A percentile compares a stretch with the other conserved stretches of the same genome.
Conservation (phyloP, 2,888 invertebrate genomes). For the Caenorhabditis sinica region DNA sequence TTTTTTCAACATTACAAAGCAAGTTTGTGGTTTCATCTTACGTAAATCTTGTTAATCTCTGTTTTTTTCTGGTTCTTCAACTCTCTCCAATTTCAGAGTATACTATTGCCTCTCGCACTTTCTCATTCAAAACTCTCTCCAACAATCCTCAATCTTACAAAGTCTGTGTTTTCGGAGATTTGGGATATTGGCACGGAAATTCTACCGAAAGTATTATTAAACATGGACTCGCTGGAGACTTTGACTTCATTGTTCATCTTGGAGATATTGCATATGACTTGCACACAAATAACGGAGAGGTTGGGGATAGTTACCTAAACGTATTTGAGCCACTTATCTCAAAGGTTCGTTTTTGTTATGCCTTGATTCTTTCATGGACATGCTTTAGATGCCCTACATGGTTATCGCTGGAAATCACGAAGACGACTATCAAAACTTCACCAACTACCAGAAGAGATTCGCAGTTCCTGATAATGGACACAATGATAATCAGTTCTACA, state of each 20-base stretch:
- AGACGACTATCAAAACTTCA: slow-evolving; percentile 90
- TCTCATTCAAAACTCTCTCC: slow-evolving; percentile 88
- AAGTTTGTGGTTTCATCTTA: not conserved
- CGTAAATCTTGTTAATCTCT: no score
- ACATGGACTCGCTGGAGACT: slow-evolving; percentile 71
- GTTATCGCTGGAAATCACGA: slow-evolving; percentile 88
- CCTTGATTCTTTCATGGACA: no score
- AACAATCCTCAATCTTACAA: slow-evolving; percentile 65
- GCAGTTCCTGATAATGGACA: slow-evolving; percentile 89
- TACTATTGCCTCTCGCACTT: slow-evolving; percentile 87
- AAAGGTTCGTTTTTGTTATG: no score
- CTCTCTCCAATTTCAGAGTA: slow-evolving; percentile 70
- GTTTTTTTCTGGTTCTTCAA: no score
- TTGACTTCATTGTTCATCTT: slow-evolving; percentile 84
- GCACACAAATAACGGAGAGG: slow-evolving; percentile 89
- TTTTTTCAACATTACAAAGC: not conserved
- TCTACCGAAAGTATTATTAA: slow-evolving; percentile 69
- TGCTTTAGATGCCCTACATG: slow-evolving; percentile 89
- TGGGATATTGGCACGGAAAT: slow-evolving; percentile 94
- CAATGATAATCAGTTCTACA: slow-evolving; percentile 85
- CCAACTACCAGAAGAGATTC: slow-evolving; percentile 94
- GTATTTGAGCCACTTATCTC: slow-evolving; percentile 94
- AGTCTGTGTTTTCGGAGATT: slow-evolving; percentile 92
- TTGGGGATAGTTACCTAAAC: slow-evolving; percentile 95
- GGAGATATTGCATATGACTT: slow-evolving; percentile 96